Evolutionary conservation across 2,888 invertebrate species (phyloP).

Genomic region (Ryuthela nishihirai): DNA sequence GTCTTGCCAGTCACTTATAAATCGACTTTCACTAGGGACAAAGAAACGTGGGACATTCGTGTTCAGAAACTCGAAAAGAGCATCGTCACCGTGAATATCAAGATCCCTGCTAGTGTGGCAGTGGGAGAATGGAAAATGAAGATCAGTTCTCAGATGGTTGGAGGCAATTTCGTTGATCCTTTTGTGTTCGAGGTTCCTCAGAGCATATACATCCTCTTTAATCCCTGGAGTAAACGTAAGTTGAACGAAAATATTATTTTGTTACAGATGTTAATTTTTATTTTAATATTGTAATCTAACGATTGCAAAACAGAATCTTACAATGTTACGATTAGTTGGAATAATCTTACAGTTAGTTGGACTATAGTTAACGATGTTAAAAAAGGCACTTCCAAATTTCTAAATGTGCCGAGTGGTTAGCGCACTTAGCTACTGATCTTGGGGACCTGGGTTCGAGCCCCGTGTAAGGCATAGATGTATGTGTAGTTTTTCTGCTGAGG

Average conservation of each 20-base stretch:
- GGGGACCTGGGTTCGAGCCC: no score
- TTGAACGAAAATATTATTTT: not conserved
- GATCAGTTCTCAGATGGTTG: slow-evolving; percentile 64
- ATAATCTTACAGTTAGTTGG: no score
- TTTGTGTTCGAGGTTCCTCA: slow-evolving; percentile 43
- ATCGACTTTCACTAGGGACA: slow-evolving; percentile 53
- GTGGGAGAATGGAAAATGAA: slow-evolving; percentile 79
- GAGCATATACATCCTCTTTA: slow-evolving; percentile 39
- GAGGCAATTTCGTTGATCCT: slow-evolving; percentile 54
- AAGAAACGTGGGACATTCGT: slow-evolving; percentile 62
- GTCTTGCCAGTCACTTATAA: slow-evolving; percentile 60
- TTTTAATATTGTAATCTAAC: no score
- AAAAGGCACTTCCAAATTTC: no score
- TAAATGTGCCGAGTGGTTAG: no score
- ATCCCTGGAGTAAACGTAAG: slow-evolving; percentile 37
- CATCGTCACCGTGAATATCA: slow-evolving; percentile 54
- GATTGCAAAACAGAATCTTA: no score
- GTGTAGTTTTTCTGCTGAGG: no score
- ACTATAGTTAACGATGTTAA: no score
- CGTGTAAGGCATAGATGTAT: no score
- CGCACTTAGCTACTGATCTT: no score
- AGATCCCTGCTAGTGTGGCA: slow-evolving; percentile 64
- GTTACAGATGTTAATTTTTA: no score
- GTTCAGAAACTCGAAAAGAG: slow-evolving; percentile 47
- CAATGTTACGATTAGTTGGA: no score